These are phyloP conservation scores for Wasmannia auropunctata DNA, from an alignment of 1,140 invertebrate species.

Conservation along the genomic window DNA sequence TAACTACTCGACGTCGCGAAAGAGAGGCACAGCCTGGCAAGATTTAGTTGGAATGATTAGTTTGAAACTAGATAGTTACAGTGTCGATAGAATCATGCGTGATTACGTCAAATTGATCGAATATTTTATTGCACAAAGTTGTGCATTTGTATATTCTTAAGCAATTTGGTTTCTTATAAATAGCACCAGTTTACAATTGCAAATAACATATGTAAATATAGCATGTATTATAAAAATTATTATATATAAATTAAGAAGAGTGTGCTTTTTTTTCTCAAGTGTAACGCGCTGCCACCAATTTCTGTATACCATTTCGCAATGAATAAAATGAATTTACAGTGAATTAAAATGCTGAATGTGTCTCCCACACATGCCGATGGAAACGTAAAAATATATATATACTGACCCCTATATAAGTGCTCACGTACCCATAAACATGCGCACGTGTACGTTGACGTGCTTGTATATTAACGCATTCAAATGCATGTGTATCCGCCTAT, in stretches of 20 bases:
- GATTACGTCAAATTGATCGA: not conserved
- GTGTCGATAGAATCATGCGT: not conserved
- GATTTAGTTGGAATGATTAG: not conserved
- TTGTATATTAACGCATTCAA: slow-evolving; percentile 78
- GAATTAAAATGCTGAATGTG: slow-evolving; percentile 38
- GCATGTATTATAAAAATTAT: not conserved
- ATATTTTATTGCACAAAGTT: not conserved
- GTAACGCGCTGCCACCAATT: not conserved
- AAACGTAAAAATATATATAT: slow-evolving; percentile 44
- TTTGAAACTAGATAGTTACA: not conserved
- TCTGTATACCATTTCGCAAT: not conserved
- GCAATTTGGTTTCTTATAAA: not conserved
- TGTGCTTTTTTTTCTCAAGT: not conserved
- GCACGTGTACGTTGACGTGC: slow-evolving; percentile 36
- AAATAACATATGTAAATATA: not conserved
- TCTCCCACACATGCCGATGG: slow-evolving; percentile 11
- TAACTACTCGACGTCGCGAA: not conserved
- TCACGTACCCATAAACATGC: slow-evolving; percentile 37
- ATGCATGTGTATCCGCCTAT: slow-evolving; percentile 62
- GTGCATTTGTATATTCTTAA: not conserved
- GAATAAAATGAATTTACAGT: not conserved
- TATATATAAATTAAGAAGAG: not conserved
- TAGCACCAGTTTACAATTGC: not conserved
- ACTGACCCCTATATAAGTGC: slow-evolving; percentile 48
- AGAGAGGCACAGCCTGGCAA: not conserved